Conservation (phyloP, 2,113 vertebrate species). For the Gavia stellata region DNA sequence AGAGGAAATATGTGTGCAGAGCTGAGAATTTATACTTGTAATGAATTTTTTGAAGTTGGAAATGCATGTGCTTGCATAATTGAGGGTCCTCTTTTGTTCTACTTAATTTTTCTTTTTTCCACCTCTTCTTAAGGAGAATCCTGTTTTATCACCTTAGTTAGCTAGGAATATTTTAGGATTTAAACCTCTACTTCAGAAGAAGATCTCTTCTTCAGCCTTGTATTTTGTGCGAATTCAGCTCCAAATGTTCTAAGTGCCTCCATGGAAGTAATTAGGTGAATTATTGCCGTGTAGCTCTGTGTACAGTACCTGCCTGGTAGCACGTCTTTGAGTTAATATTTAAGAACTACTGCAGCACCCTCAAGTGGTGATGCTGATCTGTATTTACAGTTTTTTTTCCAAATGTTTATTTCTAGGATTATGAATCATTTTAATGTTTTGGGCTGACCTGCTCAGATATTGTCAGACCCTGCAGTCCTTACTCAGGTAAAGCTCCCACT, state of each 20-base stretch:
- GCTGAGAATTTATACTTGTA: constrained; percentile 10
- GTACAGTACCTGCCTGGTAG: background rate
- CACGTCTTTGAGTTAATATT: background rate
- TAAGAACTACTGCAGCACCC: constrained; percentile 68
- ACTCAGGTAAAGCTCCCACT: background rate
- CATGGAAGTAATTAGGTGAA: constrained; percentile 16
- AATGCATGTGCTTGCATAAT: background rate
- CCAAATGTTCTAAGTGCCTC: background rate
- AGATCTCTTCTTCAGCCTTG: background rate
- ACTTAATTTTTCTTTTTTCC: background rate
- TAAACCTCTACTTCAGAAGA: background rate
- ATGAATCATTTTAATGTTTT: background rate
- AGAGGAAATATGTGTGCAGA: constrained; percentile 5
- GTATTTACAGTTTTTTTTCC: background rate
- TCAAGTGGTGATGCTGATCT: constrained; percentile 57
- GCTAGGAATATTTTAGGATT: background rate
- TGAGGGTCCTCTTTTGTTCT: background rate
- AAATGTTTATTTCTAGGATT: background rate
- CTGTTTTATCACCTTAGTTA: background rate
- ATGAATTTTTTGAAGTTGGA: background rate
- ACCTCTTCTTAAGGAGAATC: background rate
- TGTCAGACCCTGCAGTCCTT: background rate
- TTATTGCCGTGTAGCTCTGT: background rate
- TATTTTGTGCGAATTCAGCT: background rate
- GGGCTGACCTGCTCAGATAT: background rate